phyloP scores from a whole-genome alignment of 2,888 invertebrate genomes.

The Cephus runcator region DNA sequence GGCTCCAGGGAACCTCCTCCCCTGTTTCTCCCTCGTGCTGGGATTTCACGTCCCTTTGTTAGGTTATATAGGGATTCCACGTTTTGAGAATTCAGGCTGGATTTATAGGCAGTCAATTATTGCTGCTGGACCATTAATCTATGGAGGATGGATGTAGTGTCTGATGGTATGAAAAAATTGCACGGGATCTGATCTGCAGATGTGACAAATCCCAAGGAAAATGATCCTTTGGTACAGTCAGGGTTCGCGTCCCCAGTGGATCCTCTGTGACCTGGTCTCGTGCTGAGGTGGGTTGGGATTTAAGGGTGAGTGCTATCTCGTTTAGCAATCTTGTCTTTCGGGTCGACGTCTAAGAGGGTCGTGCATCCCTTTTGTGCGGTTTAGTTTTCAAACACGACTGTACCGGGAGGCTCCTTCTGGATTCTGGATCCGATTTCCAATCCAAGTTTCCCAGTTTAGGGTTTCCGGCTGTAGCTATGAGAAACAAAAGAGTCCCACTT shows the following conservation, averaged over 20 bases:
- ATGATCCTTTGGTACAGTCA: neutral
- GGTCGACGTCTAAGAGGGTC: neutral
- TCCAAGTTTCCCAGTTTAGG: neutral
- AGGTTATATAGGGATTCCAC: neutral
- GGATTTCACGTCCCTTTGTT: neutral
- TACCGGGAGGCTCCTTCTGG: neutral
- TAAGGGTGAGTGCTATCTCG: constrained; percentile 43
- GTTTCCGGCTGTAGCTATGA: neutral
- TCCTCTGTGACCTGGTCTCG: neutral
- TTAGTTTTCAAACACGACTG: neutral
- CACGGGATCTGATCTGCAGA: neutral
- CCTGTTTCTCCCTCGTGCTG: neutral
- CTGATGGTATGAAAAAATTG: neutral
- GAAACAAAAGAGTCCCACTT: neutral
- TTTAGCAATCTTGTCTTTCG: constrained; percentile 38
- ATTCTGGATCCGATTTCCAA: neutral
- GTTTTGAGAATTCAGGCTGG: neutral
- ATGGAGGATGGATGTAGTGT: neutral
- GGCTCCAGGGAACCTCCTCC: neutral
- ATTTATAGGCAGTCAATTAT: neutral
- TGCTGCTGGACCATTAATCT: neutral
- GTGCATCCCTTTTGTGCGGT: neutral
- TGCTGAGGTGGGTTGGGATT: constrained; percentile 31
- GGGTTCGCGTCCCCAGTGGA: neutral
- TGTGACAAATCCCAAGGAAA: neutral